phyloP scores from a whole-genome alignment of 2,888 invertebrate genomes.

The Sthenelais limicola region DNA sequence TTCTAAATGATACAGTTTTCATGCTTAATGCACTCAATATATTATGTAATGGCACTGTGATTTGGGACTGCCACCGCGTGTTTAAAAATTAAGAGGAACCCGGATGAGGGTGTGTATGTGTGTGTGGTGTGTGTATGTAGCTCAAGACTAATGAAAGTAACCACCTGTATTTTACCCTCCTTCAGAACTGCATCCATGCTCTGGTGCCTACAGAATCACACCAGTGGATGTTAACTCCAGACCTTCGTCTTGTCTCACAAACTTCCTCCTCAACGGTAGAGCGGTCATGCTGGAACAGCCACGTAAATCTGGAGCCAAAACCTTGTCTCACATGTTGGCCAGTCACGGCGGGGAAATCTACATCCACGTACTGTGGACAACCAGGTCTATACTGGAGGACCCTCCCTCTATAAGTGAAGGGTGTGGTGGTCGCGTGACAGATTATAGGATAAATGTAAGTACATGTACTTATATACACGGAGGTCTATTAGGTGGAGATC shows the following conservation, averaged over 20 bases:
- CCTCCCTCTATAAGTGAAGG: constrained; percentile 96
- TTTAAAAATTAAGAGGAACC: too few relatives aligned
- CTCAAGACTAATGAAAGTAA: neutral
- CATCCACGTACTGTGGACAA: constrained; percentile 89
- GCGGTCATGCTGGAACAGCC: constrained; percentile 84
- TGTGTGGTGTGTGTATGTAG: too few relatives aligned
- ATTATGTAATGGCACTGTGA: too few relatives aligned
- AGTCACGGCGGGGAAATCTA: constrained; percentile 97
- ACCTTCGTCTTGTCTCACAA: constrained; percentile 96
- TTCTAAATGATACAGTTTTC: too few relatives aligned
- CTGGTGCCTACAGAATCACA: constrained; percentile 90
- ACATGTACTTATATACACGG: neutral
- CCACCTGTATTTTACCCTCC: constrained; percentile 19
- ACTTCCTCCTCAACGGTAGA: constrained; percentile 83
- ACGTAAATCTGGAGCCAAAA: constrained; percentile 76
- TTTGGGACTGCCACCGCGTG: too few relatives aligned
- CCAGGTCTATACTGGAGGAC: constrained; percentile 90
- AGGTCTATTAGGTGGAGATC: neutral
- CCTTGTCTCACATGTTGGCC: constrained; percentile 90
- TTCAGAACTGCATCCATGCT: constrained; percentile 85
- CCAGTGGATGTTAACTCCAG: constrained; percentile 97
- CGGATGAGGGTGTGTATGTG: too few relatives aligned
- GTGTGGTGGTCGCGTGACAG: constrained; percentile 92
- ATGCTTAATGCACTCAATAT: too few relatives aligned
- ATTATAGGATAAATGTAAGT: constrained; percentile 81